Evolutionary conservation across 2,797 vertebrate genomes (phyloP).

Genomic region (Geotrypetes seraphini): DNA sequence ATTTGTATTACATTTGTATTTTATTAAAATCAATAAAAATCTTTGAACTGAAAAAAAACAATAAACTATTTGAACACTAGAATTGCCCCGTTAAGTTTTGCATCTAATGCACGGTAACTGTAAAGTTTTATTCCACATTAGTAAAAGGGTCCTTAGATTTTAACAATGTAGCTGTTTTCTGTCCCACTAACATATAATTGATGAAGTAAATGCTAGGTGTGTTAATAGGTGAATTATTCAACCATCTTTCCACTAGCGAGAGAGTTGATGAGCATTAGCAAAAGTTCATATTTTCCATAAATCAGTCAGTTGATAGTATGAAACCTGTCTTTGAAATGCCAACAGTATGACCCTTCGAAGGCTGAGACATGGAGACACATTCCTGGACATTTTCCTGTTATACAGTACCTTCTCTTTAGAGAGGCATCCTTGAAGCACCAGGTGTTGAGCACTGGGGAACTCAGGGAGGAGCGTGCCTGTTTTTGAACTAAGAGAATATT

Average conservation of each 20-base stretch:
- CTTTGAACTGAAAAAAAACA: too few species aligned
- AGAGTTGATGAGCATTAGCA: slow-evolving; percentile 45
- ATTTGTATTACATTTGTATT: too few species aligned
- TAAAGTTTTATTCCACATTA: slow-evolving; percentile 36
- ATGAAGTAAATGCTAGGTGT: slow-evolving; percentile 4
- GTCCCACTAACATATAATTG: not conserved
- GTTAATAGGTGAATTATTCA: slow-evolving; percentile 60
- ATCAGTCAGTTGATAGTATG: slow-evolving; percentile 56
- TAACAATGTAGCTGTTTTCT: too few species aligned
- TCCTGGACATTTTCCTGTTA: slow-evolving; percentile 28
- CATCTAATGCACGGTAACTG: too few species aligned
- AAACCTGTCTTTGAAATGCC: slow-evolving; percentile 46
- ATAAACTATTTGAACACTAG: too few species aligned
- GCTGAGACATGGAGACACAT: slow-evolving; percentile 29
- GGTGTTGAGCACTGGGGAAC: slow-evolving; percentile 87
- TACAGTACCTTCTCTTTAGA: slow-evolving; percentile 86
- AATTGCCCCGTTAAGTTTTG: too few species aligned
- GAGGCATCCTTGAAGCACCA: slow-evolving; percentile 79
- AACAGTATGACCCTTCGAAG: slow-evolving; percentile 35
- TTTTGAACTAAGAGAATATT: slow-evolving; percentile 96
- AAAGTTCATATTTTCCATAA: slow-evolving; percentile 50
- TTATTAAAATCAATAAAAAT: too few species aligned
- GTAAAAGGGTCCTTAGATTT: too few species aligned
- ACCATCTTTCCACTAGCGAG: slow-evolving; percentile 41
- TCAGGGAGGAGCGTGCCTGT: slow-evolving; percentile 93